Conservation (phyloP, 2,797 vertebrate genomes). For the Arctocebus calabarensis region DNA sequence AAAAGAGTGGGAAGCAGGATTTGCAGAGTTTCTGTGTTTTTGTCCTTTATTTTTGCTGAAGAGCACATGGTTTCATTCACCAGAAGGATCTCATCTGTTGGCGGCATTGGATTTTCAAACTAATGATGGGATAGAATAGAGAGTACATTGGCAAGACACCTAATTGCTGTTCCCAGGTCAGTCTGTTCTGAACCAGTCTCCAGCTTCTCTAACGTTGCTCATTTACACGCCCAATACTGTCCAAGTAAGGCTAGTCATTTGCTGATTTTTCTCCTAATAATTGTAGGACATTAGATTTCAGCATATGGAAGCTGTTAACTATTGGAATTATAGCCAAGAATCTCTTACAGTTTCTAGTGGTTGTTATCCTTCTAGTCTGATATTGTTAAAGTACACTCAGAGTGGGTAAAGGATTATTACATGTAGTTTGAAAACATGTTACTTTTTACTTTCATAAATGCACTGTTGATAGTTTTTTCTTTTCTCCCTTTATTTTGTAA, state of each 20-base stretch:
- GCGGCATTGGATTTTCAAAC: neutral
- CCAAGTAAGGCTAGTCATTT: neutral
- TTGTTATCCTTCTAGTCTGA: neutral
- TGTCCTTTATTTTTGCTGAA: neutral
- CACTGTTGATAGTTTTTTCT: neutral
- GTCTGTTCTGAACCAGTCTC: neutral
- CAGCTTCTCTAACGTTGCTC: neutral
- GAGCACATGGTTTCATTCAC: neutral
- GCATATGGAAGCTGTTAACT: slow-evolving; percentile 41
- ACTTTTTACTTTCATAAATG: neutral
- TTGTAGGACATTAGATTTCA: neutral
- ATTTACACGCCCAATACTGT: neutral
- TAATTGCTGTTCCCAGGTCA: neutral
- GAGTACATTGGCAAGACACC: neutral
- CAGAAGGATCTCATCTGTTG: neutral
- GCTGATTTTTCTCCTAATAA: neutral
- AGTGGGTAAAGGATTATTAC: neutral
- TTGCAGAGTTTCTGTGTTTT: neutral
- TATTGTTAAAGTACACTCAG: neutral
- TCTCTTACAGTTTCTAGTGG: neutral
- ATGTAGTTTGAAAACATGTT: neutral
- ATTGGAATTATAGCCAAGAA: neutral
- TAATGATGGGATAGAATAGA: neutral
- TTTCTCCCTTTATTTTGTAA: neutral
- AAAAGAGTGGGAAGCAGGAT: too few species aligned